phyloP scores from a whole-genome alignment of 2,113 vertebrate species.

The Reinhardtius hippoglossoides region DNA sequence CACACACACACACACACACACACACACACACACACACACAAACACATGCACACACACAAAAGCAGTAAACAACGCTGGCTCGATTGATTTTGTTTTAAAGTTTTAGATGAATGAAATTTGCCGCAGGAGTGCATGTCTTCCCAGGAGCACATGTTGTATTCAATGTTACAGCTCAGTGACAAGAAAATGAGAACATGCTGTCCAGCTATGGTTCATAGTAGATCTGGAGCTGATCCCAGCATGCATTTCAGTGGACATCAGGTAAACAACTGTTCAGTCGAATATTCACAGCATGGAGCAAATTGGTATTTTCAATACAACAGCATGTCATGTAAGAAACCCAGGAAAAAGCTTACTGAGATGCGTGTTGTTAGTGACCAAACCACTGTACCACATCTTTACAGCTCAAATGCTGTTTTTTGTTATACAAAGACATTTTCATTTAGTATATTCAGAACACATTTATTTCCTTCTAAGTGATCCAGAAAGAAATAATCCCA shows the following conservation, averaged over 20 bases:
- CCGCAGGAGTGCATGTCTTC: slow-evolving; percentile 16
- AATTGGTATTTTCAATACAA: background rate
- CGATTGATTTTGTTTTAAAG: slow-evolving; percentile 11
- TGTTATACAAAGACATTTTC: background rate
- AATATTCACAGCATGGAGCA: slow-evolving; percentile 9
- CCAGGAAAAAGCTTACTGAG: background rate
- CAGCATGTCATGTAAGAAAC: background rate
- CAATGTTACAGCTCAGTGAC: slow-evolving; percentile 49
- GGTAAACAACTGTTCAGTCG: slow-evolving; percentile 13
- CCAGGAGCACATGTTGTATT: slow-evolving; percentile 24
- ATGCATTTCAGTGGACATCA: slow-evolving; percentile 19
- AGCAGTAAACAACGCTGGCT: background rate
- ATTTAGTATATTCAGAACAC: too few species aligned
- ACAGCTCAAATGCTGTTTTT: too few species aligned
- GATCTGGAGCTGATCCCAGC: slow-evolving; percentile 30
- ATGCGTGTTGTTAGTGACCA: background rate
- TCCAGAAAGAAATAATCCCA: background rate
- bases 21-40: background rate
- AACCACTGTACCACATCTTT: background rate
- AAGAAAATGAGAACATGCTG: slow-evolving; percentile 43
- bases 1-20: background rate
- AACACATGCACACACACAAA: too few species aligned
- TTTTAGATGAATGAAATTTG: slow-evolving; percentile 13
- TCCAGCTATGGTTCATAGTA: slow-evolving; percentile 34
- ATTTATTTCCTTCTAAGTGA: too few species aligned